Evolutionary conservation across 2,113 vertebrate genomes (phyloP).

Genomic region (Myotis lucifugus): DNA sequence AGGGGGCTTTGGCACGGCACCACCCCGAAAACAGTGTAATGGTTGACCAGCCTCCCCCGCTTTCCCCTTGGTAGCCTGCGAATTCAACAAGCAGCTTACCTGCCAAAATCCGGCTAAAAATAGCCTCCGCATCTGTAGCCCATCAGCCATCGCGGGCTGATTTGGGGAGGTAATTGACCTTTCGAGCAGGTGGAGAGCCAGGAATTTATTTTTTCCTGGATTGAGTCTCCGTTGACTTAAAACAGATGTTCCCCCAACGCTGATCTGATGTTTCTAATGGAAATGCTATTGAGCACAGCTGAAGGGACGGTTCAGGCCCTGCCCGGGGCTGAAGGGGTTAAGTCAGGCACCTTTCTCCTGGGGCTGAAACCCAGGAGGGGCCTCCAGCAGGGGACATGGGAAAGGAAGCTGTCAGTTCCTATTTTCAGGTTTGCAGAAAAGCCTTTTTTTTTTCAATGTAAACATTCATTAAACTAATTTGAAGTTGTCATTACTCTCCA

Average conservation of each 20-base stretch:
- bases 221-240: slow-evolving; percentile 66
- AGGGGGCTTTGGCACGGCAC: background rate
- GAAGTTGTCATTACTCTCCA: slow-evolving; percentile 92
- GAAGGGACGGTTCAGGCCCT: background rate
- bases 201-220: slow-evolving; percentile 72
- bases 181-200: slow-evolving; percentile 78
- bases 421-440: slow-evolving; percentile 88
- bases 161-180: slow-evolving; percentile 74
- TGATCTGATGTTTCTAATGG: slow-evolving; percentile 13
- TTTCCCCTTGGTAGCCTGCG: background rate
- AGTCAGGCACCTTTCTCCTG: slow-evolving; percentile 43
- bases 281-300: slow-evolving; percentile 8
- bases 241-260: slow-evolving; percentile 72
- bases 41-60: background rate
- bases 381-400: slow-evolving; percentile 53
- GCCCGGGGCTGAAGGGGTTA: slow-evolving; percentile 76
- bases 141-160: slow-evolving; percentile 68
- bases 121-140: slow-evolving; percentile 68
- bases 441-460: slow-evolving; percentile 87
- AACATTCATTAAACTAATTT: slow-evolving; percentile 95
- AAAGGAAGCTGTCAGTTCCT: slow-evolving; percentile 86
- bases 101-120: slow-evolving; percentile 77
- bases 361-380: slow-evolving; percentile 46
- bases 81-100: slow-evolving; percentile 58
- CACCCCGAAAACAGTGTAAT: background rate